Evolutionary conservation across 2,888 invertebrate species (phyloP).

Genomic region (Caenorhabditis sp.): DNA sequence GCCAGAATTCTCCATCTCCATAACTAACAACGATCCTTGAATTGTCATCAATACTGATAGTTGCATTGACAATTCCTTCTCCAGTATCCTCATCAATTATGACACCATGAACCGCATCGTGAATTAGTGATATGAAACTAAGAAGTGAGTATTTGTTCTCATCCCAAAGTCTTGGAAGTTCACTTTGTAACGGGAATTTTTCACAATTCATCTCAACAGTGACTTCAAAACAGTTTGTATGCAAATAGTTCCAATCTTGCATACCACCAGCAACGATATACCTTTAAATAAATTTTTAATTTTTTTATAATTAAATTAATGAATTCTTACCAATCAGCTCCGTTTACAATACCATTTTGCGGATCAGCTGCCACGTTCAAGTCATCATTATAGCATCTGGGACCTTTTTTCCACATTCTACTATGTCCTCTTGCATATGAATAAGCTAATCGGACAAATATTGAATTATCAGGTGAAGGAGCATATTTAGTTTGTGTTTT

Average conservation of each 20-base stretch:
- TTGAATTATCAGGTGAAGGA: constrained; percentile 59
- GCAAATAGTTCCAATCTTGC: constrained; percentile 98
- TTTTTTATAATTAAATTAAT: background rate
- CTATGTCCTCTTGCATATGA: constrained; percentile 63
- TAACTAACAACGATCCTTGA: constrained; percentile 84
- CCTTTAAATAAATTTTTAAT: no score
- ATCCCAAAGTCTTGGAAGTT: constrained; percentile 84
- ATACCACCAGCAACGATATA: constrained; percentile 82
- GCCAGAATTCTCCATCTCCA: constrained; percentile 88
- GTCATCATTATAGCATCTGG: constrained; percentile 57
- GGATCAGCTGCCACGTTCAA: constrained; percentile 77
- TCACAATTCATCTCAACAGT: constrained; percentile 92
- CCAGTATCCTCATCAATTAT: constrained; percentile 79
- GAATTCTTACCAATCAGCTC: constrained; percentile 84
- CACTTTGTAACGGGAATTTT: constrained; percentile 83
- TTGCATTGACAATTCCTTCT: constrained; percentile 80
- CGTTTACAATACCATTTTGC: constrained; percentile 88
- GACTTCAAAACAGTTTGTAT: constrained; percentile 89
- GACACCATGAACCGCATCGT: constrained; percentile 77
- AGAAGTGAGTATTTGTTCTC: constrained; percentile 87
- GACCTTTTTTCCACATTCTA: constrained; percentile 63
- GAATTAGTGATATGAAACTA: constrained; percentile 84
- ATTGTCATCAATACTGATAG: constrained; percentile 81
- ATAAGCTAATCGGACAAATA: constrained; percentile 67
- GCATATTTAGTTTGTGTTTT: constrained; percentile 39